phyloP scores from a whole-genome alignment of 1,140 invertebrate species.

The Ridgeia piscesae region DNA sequence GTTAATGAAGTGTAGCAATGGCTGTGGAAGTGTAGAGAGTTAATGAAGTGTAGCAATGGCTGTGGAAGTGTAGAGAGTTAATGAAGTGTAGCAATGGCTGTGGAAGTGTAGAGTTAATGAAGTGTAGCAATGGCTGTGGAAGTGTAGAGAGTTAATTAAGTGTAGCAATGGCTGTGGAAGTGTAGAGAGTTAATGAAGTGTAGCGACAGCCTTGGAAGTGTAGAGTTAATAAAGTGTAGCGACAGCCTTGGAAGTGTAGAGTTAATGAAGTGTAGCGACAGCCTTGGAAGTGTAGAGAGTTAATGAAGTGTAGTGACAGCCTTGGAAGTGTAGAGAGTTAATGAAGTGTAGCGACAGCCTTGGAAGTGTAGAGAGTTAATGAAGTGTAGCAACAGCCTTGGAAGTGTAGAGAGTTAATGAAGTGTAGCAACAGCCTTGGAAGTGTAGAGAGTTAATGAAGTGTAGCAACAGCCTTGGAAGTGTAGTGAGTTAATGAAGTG shows the following conservation, averaged over 20 bases:
- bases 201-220: not conserved
- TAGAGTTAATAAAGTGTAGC: not conserved
- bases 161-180: not conserved
- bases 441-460: not conserved
- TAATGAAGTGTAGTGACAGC: not conserved
- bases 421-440: not conserved
- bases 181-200: not conserved
- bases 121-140: too few relatives aligned
- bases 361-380: not conserved
- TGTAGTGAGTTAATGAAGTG: not conserved
- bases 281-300: not conserved
- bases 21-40: not conserved
- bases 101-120: not conserved
- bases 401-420: not conserved
- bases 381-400: not conserved
- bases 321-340: not conserved
- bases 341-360: not conserved
- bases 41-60: not conserved
- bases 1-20: too few relatives aligned
- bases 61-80: not conserved
- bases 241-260: not conserved
- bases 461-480: too few relatives aligned
- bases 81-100: not conserved
- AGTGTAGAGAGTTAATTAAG: not conserved
- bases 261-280: too few relatives aligned